Conservation (phyloP, 2,888 invertebrate genomes). For the Tetropium fuscum region DNA sequence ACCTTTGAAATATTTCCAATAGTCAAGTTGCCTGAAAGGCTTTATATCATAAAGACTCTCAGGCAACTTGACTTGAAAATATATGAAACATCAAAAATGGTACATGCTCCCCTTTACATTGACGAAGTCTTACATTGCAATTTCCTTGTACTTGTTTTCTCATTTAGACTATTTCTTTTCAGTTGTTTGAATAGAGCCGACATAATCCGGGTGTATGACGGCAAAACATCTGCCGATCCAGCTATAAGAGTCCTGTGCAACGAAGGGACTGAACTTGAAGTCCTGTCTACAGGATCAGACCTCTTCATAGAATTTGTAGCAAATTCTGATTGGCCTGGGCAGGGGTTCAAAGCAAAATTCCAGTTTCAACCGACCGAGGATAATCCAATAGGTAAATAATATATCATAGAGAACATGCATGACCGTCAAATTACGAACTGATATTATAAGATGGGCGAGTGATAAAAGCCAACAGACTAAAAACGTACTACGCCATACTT, state of each 20-base stretch:
- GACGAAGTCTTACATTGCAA: not conserved
- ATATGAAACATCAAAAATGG: too few relatives aligned
- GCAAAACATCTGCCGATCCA: constrained; percentile 78
- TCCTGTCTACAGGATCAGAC: constrained; percentile 86
- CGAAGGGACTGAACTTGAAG: constrained; percentile 80
- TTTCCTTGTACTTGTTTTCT: constrained; percentile 5
- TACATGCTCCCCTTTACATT: not conserved
- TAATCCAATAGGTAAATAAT: constrained; percentile 59
- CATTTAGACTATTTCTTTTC: constrained; percentile 61
- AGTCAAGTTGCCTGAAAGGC: too few relatives aligned
- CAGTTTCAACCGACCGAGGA: constrained; percentile 78
- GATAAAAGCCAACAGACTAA: too few relatives aligned
- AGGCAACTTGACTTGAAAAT: too few relatives aligned
- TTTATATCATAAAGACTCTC: too few relatives aligned
- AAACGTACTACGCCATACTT: too few relatives aligned
- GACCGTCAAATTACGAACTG: constrained; percentile 19
- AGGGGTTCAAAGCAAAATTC: constrained; percentile 82
- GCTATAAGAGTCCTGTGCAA: constrained; percentile 88
- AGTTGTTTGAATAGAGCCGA: constrained; percentile 87
- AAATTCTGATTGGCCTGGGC: constrained; percentile 83
- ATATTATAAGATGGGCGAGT: too few relatives aligned
- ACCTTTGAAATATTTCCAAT: too few relatives aligned
- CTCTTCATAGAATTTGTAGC: constrained; percentile 87
- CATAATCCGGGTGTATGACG: constrained; percentile 88
- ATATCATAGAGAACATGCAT: constrained; percentile 29